Conservation (phyloP, 2,888 invertebrate species). For the Candidula unifasciata region DNA sequence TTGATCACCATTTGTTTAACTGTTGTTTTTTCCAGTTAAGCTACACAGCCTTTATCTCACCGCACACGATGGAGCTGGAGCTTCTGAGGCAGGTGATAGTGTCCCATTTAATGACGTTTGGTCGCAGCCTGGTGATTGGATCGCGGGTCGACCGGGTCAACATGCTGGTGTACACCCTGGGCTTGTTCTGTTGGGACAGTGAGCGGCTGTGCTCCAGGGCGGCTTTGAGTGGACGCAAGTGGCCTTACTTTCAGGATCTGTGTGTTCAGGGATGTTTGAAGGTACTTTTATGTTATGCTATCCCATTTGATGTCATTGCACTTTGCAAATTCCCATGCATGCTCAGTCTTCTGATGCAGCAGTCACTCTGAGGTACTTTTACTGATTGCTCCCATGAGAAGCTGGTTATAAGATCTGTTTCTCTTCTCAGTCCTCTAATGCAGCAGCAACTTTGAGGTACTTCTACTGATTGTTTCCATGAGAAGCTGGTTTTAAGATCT, state of each 20-base stretch:
- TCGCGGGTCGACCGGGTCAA: constrained; percentile 68
- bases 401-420: too few relatives aligned
- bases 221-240: constrained; percentile 62
- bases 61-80: constrained; percentile 66
- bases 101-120: constrained; percentile 74
- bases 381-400: too few relatives aligned
- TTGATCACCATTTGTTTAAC: background rate
- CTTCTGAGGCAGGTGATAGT: constrained; percentile 69
- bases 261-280: constrained; percentile 70
- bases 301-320: too few relatives aligned
- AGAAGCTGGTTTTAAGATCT: too few relatives aligned
- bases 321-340: too few relatives aligned
- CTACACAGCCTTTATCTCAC: constrained; percentile 69
- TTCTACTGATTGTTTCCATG: too few relatives aligned
- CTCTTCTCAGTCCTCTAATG: too few relatives aligned
- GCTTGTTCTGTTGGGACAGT: constrained; percentile 68
- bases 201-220: constrained; percentile 69
- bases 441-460: too few relatives aligned
- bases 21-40: constrained; percentile 62
- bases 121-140: constrained; percentile 69
- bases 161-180: constrained; percentile 68
- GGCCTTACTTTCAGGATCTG: constrained; percentile 71
- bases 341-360: too few relatives aligned
- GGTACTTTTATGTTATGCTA: too few relatives aligned
- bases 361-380: too few relatives aligned